These are phyloP conservation scores for Drosophila testacea DNA, from an alignment of 2,888 invertebrate genomes.

Conservation along the genomic window DNA sequence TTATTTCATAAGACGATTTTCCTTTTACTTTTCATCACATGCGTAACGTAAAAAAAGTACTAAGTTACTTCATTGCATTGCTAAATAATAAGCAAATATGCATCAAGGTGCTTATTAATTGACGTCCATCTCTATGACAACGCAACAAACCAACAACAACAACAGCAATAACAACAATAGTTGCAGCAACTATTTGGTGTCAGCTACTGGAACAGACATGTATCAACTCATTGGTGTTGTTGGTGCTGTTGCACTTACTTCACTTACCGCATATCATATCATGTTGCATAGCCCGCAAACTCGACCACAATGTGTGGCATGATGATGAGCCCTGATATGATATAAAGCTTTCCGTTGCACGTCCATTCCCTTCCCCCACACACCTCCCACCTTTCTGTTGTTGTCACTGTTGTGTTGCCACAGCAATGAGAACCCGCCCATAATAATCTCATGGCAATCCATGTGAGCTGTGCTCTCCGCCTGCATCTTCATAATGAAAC, in stretches of 20 bases:
- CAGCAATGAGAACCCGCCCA: conserved; percentile 18
- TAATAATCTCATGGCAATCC: conserved; percentile 27
- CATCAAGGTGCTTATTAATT: conserved; percentile 13
- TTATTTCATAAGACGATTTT: too few species aligned
- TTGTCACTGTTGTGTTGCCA: conserved; percentile 23
- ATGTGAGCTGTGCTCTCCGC: conserved; percentile 14
- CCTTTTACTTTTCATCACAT: too few species aligned
- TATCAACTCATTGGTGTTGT: conserved; percentile 5
- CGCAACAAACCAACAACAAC: neutral
- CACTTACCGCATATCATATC: conserved; percentile 58
- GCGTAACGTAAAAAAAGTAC: too few species aligned
- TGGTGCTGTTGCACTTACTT: conserved; percentile 21
- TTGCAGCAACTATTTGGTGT: conserved; percentile 5
- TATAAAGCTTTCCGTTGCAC: conserved; percentile 37
- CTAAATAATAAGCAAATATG: neutral
- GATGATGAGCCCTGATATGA: conserved; percentile 44
- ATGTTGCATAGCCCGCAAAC: conserved; percentile 55
- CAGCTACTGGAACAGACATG: conserved; percentile 11
- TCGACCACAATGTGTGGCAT: conserved; percentile 71
- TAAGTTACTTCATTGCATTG: neutral
- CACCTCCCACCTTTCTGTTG: neutral
- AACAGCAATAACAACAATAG: neutral
- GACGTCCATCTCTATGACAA: conserved; percentile 8
- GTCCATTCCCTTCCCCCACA: neutral
- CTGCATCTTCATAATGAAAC: conserved; percentile 73